These are phyloP conservation scores for Channa argus DNA, from an alignment of 2,113 vertebrate genomes.

Conservation along the genomic window DNA sequence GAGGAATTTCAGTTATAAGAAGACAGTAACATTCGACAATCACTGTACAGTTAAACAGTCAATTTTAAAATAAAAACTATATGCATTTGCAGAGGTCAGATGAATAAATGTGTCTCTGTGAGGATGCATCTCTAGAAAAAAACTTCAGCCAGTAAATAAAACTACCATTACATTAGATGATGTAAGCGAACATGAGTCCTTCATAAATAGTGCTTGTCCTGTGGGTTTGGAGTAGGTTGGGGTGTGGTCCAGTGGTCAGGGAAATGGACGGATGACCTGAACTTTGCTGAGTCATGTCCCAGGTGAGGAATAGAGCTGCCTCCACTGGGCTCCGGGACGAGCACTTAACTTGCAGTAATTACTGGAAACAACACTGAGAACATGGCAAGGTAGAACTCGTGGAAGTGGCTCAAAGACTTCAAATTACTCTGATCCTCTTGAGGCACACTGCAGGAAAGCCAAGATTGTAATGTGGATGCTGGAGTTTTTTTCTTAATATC, in stretches of 20 bases:
- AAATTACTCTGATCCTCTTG: conserved; percentile 74
- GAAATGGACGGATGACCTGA: conserved; percentile 81
- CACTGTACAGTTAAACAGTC: no score
- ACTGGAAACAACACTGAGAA: conserved; percentile 82
- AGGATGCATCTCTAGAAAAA: not conserved
- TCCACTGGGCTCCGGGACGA: conserved; percentile 75
- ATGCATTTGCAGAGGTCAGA: conserved; percentile 3
- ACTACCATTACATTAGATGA: conserved; percentile 74
- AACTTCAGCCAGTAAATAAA: conserved; percentile 69
- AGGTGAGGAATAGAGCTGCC: conserved; percentile 81
- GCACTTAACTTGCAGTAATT: conserved; percentile 85
- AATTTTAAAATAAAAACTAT: not conserved
- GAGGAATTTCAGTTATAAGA: no score
- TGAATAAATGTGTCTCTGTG: conserved; percentile 17
- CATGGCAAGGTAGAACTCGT: conserved; percentile 77
- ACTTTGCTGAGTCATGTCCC: conserved; percentile 82
- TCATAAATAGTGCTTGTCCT: conserved; percentile 68
- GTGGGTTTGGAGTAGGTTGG: conserved; percentile 80
- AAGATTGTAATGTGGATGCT: conserved; percentile 53
- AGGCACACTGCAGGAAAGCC: conserved; percentile 60
- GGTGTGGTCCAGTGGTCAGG: conserved; percentile 80
- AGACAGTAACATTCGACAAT: no score
- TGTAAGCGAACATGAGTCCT: conserved; percentile 71
- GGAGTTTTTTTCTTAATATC: conserved; percentile 47
- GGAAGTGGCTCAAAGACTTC: conserved; percentile 74